These are phyloP conservation scores for Tenthredo notha DNA, from an alignment of 2,888 invertebrate species.

Conservation along the genomic window DNA sequence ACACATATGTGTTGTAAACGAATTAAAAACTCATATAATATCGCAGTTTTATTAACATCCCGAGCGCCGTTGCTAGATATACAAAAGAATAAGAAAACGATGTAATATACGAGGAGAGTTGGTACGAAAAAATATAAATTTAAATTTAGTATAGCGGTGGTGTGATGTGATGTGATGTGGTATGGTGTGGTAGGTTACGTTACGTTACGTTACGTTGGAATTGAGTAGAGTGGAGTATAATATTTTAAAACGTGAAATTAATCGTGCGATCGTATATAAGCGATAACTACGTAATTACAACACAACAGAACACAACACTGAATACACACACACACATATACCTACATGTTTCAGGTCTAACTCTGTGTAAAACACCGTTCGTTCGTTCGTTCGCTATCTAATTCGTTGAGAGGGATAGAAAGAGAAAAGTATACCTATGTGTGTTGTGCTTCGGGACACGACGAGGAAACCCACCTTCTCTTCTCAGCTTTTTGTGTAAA, in stretches of 20 bases:
- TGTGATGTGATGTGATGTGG: not conserved
- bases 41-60: not conserved
- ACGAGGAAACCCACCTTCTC: slow-evolving; percentile 3
- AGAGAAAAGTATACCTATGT: not conserved
- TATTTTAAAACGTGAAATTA: slow-evolving; percentile 71
- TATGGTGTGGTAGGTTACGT: not conserved
- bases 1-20: not conserved
- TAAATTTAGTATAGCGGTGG: slow-evolving; percentile 35
- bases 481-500: slow-evolving; percentile 46
- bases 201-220: not conserved
- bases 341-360: not conserved
- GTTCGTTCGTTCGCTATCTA: slow-evolving; percentile 18
- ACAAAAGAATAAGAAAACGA: not conserved
- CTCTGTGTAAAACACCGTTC: not conserved
- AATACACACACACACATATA: not conserved
- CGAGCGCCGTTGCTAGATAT: not conserved
- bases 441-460: slow-evolving; percentile 26
- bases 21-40: slow-evolving; percentile 24
- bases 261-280: slow-evolving; percentile 66
- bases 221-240: slow-evolving; percentile 45
- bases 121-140: slow-evolving; percentile 59
- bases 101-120: not conserved
- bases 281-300: slow-evolving; percentile 71
- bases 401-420: not conserved
- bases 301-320: not conserved